Percentiles rank a stretch among this genome's conserved stretches.
Evolutionary conservation across 2,888 invertebrate species (phyloP).

Genomic region (Epistrophe grossulariae): DNA sequence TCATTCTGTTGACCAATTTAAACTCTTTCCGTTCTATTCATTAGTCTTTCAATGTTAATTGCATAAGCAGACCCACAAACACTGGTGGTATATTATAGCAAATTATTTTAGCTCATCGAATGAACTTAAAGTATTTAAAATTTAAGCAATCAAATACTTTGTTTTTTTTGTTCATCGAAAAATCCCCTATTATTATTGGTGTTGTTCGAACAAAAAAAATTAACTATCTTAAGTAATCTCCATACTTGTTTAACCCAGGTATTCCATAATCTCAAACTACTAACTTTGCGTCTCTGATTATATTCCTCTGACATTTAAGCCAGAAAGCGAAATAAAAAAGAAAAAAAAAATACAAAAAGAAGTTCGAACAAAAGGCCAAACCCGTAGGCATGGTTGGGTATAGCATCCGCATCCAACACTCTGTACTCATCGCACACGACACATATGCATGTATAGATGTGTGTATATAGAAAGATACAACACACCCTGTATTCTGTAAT

Average conservation of each 20-base stretch:
- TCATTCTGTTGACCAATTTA: slow-evolving; percentile 29
- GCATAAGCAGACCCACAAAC: slow-evolving; percentile 37
- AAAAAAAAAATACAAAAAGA: slow-evolving; percentile 11
- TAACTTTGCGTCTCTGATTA: slow-evolving; percentile 29
- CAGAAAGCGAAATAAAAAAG: not conserved
- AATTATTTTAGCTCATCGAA: slow-evolving; percentile 11
- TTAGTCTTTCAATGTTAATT: slow-evolving; percentile 61
- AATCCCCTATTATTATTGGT: slow-evolving; percentile 28
- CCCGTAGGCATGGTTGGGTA: slow-evolving; percentile 45
- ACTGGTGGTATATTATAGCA: slow-evolving; percentile 15
- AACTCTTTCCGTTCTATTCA: slow-evolving; percentile 49
- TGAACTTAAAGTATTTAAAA: slow-evolving; percentile 37
- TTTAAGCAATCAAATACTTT: slow-evolving; percentile 57
- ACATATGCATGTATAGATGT: not conserved
- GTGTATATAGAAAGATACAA: not conserved
- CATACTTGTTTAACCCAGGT: slow-evolving; percentile 58
- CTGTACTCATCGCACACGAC: not conserved
- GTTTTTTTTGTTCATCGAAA: slow-evolving; percentile 30
- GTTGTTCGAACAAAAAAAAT: slow-evolving; percentile 25
- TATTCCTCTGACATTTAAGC: slow-evolving; percentile 69
- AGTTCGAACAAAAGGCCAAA: slow-evolving; percentile 64
- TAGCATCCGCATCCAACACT: slow-evolving; percentile 63
- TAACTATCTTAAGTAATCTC: slow-evolving; percentile 64
- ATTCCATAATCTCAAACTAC: slow-evolving; percentile 53
- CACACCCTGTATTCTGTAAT: slow-evolving; percentile 66